Evolutionary conservation across 2,888 invertebrate species (phyloP), one percentile per base, ranked within the genome.

Genomic region (Salticus scenicus): DNA sequence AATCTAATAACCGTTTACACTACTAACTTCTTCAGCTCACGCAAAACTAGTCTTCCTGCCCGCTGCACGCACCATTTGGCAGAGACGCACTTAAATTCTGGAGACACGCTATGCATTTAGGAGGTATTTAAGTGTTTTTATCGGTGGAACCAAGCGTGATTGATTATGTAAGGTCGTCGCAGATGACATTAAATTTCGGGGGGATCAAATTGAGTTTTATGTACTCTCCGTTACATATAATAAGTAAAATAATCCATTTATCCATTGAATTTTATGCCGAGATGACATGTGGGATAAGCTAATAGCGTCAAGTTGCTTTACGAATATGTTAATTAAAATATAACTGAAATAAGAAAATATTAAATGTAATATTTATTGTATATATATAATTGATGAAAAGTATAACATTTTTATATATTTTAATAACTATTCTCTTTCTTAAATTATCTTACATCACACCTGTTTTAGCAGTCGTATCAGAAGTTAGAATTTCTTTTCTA

Each of bases 101-200:
- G 57, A 24, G 57, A 24, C 24, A 57, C 17, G 57, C 5, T 24
- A 57, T 0, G 57, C 57, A 5, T 20, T 47, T 57, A 24, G 24
- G 20, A 17, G 24, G 24, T 24, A n/a, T 57, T 47, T 57, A 57
- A 24, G 17, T 5, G 57, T 57, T 57, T 57, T 57, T 57, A 57
- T 57, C 57, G 57, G 57, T 57, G 57, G 57, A 57, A 24, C 24
- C 57, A 57, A 57, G 24, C 20, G 57, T 24, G 57, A 57, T 57
- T 57, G 57, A 57, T 57, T 57, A 57, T 12, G 5, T 1, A 24
- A 57, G 57, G 57, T 57, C 57, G 24, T 24, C 2, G 1, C 24
- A 4, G 57, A 1, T 57, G 57, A 57, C 57, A 24, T 57, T 57
- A 20, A 20, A 7, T 57, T 57, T 57, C 57, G 57, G 57, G 12